These are phyloP conservation scores for Chamaea fasciata DNA, from an alignment of 2,113 vertebrate species.

Conservation along the genomic window DNA sequence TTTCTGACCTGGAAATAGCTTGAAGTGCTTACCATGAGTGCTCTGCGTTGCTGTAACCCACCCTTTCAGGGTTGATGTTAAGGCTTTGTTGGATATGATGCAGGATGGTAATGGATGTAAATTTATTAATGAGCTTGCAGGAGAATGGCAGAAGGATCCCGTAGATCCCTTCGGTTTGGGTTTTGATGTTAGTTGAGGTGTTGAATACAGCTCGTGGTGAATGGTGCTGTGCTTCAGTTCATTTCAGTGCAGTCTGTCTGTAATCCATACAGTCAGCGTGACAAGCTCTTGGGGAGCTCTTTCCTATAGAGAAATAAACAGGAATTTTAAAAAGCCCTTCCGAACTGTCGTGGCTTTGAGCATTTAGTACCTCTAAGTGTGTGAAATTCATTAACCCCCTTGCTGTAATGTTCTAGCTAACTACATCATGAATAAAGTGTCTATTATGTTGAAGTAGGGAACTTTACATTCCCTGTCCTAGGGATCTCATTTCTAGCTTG, in stretches of 20 bases:
- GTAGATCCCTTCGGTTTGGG: background rate
- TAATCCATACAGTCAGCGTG: background rate
- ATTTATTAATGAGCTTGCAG: background rate
- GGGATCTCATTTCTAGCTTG: background rate
- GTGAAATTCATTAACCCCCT: background rate
- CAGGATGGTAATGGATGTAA: background rate
- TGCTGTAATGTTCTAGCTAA: background rate
- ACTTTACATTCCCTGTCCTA: background rate
- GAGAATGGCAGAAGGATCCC: background rate
- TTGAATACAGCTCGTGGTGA: background rate
- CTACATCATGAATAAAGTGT: background rate
- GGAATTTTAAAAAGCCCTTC: background rate
- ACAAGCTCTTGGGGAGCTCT: background rate
- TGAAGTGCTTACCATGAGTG: background rate
- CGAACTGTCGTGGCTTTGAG: background rate
- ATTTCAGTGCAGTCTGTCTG: background rate
- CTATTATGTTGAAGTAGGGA: background rate
- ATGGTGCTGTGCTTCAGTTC: background rate
- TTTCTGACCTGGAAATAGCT: background rate
- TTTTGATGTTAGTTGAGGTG: background rate
- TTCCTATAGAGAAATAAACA: background rate
- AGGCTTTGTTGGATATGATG: accelerated
- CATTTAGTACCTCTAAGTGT: background rate
- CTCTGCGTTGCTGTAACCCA: background rate
- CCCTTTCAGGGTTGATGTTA: background rate